Evolutionary conservation across 2,113 vertebrate species (phyloP), one percentile per base, ranked within the genome.

Genomic region (Aplodontia rufa): DNA sequence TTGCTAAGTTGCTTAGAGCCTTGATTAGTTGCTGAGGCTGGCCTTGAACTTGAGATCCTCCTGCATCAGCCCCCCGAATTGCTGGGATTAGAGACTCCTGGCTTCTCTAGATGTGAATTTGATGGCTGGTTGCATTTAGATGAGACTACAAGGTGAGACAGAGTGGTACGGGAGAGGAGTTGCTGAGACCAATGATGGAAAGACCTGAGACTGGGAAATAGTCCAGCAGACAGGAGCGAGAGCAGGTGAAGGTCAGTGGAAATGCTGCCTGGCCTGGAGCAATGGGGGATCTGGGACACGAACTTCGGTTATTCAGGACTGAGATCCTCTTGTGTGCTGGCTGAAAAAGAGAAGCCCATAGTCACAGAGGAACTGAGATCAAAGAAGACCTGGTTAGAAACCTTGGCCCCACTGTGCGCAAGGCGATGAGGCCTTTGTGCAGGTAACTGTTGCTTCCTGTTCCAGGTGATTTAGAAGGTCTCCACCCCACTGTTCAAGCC

Each of bases 131-230:
- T 20, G 30, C 45, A 32, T n/a, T 55, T 16, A 5, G 11, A 49
- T 82, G 24, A 35, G 26, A 51, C 45, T 37, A 0, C 5, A 16
- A 12, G 5, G 37, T 32, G 2, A 24, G 51, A 75, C 62, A 22
- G n/a, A 80, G 6, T 0, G 14, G 32, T 4, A 30, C 12, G 4
- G 1, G 58, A 37, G 17, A 16, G 60, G 26, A 5, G 0, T 6
- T 37, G 2, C 22, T 40, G 0, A 85, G 26, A 6, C 16, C 37
- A 11, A 5, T 0, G 0, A 55, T 6, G 35, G 1, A 32, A 35
- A 71, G 32, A 58, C 30, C 20, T 40, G 8, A 17, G 32, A 42
- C 24, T 40, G 1, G 14, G 5, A 3, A 35, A 40, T 40, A 12
- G 28, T 14, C 16, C 11, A 19, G 13, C 19, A 42, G 51, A 91